These are phyloP conservation scores for Exocentrus adspersus DNA, from an alignment of 2,888 invertebrate genomes.

Conservation along the genomic window DNA sequence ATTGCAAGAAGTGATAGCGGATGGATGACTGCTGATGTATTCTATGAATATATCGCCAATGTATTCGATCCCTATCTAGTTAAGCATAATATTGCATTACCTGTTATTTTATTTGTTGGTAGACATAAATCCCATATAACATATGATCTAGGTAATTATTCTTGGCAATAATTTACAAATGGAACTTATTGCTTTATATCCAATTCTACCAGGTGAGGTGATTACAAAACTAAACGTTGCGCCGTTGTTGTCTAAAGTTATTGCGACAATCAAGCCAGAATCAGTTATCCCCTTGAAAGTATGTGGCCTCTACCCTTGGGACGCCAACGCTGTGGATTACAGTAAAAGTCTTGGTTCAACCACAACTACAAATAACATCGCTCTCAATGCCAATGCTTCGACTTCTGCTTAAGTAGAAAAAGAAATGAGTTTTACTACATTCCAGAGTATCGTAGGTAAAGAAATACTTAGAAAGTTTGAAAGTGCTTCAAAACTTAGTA, in stretches of 20 bases:
- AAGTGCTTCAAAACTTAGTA: neutral
- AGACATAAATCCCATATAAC: slow-evolving; percentile 36
- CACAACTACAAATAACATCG: neutral
- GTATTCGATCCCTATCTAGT: slow-evolving; percentile 25
- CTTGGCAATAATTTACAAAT: slow-evolving; percentile 34
- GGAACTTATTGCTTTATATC: slow-evolving; percentile 35
- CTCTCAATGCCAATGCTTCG: slow-evolving; percentile 3
- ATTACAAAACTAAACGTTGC: too few species aligned
- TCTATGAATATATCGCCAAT: slow-evolving; percentile 32
- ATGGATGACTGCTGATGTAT: slow-evolving; percentile 30
- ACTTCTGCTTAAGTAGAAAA: neutral
- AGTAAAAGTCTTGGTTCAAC: neutral
- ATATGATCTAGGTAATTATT: slow-evolving; percentile 23
- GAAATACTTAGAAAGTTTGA: neutral
- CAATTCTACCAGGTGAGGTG: slow-evolving; percentile 20
- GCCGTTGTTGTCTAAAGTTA: too few species aligned
- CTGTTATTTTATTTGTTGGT: slow-evolving; percentile 36
- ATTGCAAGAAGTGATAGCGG: slow-evolving; percentile 26
- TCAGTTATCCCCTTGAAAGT: neutral
- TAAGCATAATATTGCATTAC: slow-evolving; percentile 16
- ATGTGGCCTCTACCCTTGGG: neutral
- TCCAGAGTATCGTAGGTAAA: neutral
- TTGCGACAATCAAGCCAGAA: neutral
- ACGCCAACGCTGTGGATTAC: neutral
- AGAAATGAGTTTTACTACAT: slow-evolving; percentile 10